Evolutionary conservation across 1,140 invertebrate genomes (phyloP), one percentile per base, ranked within the genome.

Genomic region (Monomorium pharaonis): DNA sequence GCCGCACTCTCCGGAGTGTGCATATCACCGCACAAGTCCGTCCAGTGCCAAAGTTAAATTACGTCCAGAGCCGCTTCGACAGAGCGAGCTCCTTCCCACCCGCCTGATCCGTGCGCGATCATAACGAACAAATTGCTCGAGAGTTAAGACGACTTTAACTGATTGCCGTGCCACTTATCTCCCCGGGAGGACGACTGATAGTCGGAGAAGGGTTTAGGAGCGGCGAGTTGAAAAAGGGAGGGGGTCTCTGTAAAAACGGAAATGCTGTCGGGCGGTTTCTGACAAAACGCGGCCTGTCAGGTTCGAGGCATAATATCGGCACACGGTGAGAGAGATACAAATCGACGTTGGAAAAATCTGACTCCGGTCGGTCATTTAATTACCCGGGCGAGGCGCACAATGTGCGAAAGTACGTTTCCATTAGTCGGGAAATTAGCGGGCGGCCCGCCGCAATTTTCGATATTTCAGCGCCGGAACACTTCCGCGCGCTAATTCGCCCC

Each of bases 41-140:
- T 77, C 77, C 78, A 70, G 62, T 85, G 44, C 62, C 72, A 78
- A 87, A 87, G 81, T 87, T 87, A 87, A 87, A 87, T 87, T 87
- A 84, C 86, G 62, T 76, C 83, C 86, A 83, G 63, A 85, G 44
- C 54, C 67, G 62, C 51, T 63, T 86, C 85, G 81, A 85, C 78
- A 54, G n/a, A n/a, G n/a, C n/a, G n/a, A n/a, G n/a, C n/a, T n/a
- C n/a, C n/a, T n/a, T 63, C 47, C 56, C 51, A n/a, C 14, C 33
- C 44, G 21, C 21, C 30, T 63, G 74, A 86, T 80, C 77, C 65
- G n/a, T n/a, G 65, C 65, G n/a, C 27, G 65, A 58, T 42, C 37
- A 77, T 85, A 85, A 85, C 62, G 74, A 85, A 86, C 84, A 69
- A 86, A 86, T 86, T 72, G 84, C 84, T 30, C 49, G 65, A 24